Evolutionary conservation across 1,140 invertebrate genomes (phyloP).

Genomic region (Cryptotermes secundus): DNA sequence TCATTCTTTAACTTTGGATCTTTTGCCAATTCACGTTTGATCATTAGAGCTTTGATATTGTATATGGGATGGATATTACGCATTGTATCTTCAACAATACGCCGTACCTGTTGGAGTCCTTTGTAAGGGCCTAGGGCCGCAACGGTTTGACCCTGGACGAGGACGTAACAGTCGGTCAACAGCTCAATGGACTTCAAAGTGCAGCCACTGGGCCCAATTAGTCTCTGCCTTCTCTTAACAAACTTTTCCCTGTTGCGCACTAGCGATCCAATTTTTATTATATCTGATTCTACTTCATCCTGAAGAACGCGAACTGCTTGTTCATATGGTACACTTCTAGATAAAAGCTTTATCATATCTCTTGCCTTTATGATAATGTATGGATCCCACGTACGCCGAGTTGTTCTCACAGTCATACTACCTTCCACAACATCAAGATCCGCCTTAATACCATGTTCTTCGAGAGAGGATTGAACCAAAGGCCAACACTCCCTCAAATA

Average conservation of each 20-base stretch:
- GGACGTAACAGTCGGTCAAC: constrained; percentile 95
- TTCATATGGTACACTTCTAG: constrained; percentile 95
- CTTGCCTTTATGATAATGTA: constrained; percentile 96
- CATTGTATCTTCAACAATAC: constrained; percentile 96
- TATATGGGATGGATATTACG: constrained; percentile 99
- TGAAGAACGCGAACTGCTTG: constrained; percentile 83
- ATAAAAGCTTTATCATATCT: constrained; percentile 93
- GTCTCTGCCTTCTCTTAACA: constrained; percentile 88
- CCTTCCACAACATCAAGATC: constrained; percentile 96
- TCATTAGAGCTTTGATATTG: constrained; percentile 98
- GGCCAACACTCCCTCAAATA: constrained; percentile 97
- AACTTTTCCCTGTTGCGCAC: constrained; percentile 94
- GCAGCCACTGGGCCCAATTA: constrained; percentile 96
- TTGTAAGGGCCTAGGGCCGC: constrained; percentile 92
- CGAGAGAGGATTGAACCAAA: constrained; percentile 83
- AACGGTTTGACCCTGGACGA: constrained; percentile 98
- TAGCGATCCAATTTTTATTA: constrained; percentile 94
- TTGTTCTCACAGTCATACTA: constrained; percentile 92
- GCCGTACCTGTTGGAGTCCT: constrained; percentile 82
- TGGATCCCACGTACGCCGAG: constrained; percentile 98
- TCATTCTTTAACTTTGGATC: constrained; percentile 90
- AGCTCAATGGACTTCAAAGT: constrained; percentile 97
- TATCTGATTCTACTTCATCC: constrained; percentile 91
- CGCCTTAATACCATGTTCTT: constrained; percentile 76
- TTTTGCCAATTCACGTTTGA: constrained; percentile 92